Conservation (phyloP, 2,888 invertebrate genomes). For the Ennomos fuscantarius region DNA sequence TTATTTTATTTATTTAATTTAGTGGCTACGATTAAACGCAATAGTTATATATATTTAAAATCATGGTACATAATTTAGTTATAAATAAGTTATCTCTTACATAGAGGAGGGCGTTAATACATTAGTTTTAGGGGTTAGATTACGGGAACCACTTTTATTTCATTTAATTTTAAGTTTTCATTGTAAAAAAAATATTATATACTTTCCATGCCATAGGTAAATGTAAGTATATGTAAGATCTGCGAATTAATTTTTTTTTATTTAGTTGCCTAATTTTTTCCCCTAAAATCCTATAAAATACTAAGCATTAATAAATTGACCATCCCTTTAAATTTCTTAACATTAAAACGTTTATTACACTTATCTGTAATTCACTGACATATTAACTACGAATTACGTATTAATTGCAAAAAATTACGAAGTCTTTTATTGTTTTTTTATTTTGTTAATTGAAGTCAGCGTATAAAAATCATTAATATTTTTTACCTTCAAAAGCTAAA, state of each 20-base stretch:
- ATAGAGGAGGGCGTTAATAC: background rate
- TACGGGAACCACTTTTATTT: no score
- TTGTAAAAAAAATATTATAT: no score
- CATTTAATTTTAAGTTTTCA: no score
- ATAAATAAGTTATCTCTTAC: constrained; percentile 53
- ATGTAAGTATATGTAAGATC: no score
- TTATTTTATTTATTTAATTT: background rate
- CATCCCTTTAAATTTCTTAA: constrained; percentile 7
- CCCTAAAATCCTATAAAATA: no score
- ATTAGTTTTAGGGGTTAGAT: no score
- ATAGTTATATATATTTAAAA: background rate
- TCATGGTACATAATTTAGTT: constrained; percentile 10
- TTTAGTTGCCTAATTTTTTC: no score
- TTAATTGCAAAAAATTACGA: background rate
- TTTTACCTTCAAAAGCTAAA: background rate
- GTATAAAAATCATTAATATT: background rate
- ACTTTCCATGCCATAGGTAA: no score
- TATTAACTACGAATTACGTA: constrained; percentile 7
- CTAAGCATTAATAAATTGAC: no score
- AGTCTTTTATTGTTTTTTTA: background rate
- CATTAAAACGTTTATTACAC: constrained; percentile 2
- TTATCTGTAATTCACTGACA: background rate
- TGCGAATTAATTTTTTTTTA: no score
- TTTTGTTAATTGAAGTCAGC: constrained; percentile 6
- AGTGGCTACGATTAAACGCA: constrained; percentile 3